Conservation (phyloP, 2,113 vertebrate species). For the Chunga burmeisteri region DNA sequence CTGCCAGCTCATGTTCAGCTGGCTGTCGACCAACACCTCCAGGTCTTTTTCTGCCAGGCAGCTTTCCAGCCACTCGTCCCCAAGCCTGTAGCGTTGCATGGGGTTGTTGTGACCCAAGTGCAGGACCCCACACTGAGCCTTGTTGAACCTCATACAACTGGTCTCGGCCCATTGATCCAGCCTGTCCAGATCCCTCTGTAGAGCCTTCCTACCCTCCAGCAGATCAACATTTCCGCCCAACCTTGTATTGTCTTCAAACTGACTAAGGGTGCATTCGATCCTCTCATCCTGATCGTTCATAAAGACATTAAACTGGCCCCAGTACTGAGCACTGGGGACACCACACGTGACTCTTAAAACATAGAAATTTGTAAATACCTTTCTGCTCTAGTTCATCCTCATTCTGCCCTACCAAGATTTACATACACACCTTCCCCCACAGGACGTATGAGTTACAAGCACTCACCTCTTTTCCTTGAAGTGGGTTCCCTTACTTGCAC, state of each 20-base stretch:
- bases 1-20: no score
- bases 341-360: not conserved
- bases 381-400: not conserved
- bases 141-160: no score
- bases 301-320: not conserved
- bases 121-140: no score
- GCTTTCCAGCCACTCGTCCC: no score
- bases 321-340: no score
- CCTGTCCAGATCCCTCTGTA: not conserved
- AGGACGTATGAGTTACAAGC: not conserved
- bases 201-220: not conserved
- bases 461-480: not conserved
- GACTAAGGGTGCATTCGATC: not conserved
- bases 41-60: no score
- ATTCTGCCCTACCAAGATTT: not conserved
- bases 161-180: not conserved
- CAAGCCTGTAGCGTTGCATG: no score
- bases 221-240: not conserved
- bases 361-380: not conserved
- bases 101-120: no score
- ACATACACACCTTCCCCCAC: not conserved
- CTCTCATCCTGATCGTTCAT: not conserved
- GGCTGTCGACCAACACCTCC: no score
- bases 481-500: not conserved
- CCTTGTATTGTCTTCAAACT: not conserved